Evolutionary conservation across 1,140 invertebrate species (phyloP).

Genomic region (Drosophila auraria): DNA sequence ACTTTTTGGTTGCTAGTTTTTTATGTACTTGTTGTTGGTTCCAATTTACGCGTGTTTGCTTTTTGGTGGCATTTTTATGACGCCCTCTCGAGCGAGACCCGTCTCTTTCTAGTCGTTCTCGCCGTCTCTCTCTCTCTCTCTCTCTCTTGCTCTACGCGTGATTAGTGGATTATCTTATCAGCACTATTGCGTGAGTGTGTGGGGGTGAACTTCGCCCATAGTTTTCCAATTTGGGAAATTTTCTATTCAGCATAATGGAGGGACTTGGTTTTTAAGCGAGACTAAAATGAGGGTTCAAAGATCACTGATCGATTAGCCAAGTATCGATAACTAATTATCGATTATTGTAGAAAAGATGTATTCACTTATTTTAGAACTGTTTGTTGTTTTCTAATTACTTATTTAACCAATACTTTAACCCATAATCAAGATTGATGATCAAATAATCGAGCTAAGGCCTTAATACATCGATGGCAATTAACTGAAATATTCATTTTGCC

Average conservation of each 20-base stretch:
- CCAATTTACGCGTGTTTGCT: slow-evolving; percentile 62
- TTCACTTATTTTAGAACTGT: no score
- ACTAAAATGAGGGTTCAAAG: slow-evolving; percentile 24
- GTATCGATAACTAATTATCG: background rate
- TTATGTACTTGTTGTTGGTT: slow-evolving; percentile 48
- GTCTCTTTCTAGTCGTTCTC: background rate
- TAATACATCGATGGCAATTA: slow-evolving; percentile 37
- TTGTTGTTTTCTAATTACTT: no score
- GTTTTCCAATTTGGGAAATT: slow-evolving; percentile 27
- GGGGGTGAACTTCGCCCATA: slow-evolving; percentile 21
- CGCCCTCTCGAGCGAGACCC: slow-evolving; percentile 13
- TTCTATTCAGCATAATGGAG: slow-evolving; percentile 1
- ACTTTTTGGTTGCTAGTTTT: slow-evolving; percentile 16
- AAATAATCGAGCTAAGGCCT: slow-evolving; percentile 4
- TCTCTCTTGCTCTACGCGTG: slow-evolving; percentile 2
- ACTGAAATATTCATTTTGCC: slow-evolving; percentile 47
- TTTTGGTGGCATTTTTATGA: slow-evolving; percentile 64
- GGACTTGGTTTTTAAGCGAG: background rate
- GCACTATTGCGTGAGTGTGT: slow-evolving; percentile 20
- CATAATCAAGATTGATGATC: background rate
- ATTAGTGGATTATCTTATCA: slow-evolving; percentile 73
- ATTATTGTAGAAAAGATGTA: no score
- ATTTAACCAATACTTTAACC: no score
- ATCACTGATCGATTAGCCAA: slow-evolving; percentile 16
- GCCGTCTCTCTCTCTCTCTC: background rate